Conservation (phyloP, 2,888 invertebrate genomes). For the Pristionchus fissidentatus region DNA sequence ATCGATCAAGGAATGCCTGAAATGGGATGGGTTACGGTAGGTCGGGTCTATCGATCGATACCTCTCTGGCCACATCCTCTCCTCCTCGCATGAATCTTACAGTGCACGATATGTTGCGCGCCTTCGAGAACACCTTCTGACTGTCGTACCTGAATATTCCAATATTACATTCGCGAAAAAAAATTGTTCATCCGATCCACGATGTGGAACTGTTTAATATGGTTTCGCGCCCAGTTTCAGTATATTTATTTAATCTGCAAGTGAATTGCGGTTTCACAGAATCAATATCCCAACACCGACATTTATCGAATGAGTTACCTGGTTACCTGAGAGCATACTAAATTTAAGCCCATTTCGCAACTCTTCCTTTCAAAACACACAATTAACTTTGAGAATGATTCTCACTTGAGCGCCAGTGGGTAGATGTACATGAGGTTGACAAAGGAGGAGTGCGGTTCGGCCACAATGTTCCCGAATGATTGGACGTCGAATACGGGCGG, state of each 20-base stretch:
- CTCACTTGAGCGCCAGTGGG: conserved; percentile 80
- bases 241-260: too few relatives aligned
- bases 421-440: conserved; percentile 93
- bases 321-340: too few relatives aligned
- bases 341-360: too few relatives aligned
- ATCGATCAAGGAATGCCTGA: conserved; percentile 63
- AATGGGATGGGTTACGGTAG: neutral
- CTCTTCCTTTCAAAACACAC: too few relatives aligned
- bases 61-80: conserved; percentile 53
- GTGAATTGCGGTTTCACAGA: too few relatives aligned
- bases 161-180: neutral
- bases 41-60: neutral
- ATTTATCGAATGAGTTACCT: too few relatives aligned
- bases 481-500: conserved; percentile 81
- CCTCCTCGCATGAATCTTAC: conserved; percentile 84
- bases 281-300: too few relatives aligned
- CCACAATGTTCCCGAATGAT: conserved; percentile 82
- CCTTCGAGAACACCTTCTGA: conserved; percentile 78
- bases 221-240: too few relatives aligned
- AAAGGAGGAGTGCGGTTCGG: conserved; percentile 86
- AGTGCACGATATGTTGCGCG: conserved; percentile 92
- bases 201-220: too few relatives aligned
- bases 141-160: conserved; percentile 61
- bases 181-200: too few relatives aligned
- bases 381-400: neutral